A percentile compares a stretch with the other conserved stretches of the same genome.
Conservation (phyloP, 2,113 vertebrate genomes). For the Lontra canadensis region DNA sequence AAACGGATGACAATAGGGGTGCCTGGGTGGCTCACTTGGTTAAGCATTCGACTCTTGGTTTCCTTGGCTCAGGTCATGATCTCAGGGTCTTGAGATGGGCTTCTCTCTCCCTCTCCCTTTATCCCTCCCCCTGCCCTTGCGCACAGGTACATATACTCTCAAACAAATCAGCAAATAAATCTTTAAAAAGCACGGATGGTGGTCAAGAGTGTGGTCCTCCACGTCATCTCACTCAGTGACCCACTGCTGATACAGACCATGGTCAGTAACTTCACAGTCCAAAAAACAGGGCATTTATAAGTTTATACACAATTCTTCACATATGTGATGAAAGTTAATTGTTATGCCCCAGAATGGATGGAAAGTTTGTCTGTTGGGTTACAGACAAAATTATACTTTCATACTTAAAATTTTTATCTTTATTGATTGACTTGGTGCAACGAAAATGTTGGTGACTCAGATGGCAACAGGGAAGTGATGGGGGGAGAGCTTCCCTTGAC, state of each 20-base stretch:
- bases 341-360: not conserved
- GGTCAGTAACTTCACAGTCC: not conserved
- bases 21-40: not conserved
- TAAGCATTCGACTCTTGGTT: not conserved
- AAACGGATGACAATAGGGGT: not conserved
- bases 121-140: too few relatives aligned
- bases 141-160: too few relatives aligned
- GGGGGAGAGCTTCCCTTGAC: not conserved
- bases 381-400: not conserved
- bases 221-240: not conserved
- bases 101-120: not conserved
- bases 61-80: not conserved
- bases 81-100: not conserved
- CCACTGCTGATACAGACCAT: not conserved
- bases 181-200: not conserved
- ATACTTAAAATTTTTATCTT: not conserved
- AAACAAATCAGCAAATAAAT: not conserved
- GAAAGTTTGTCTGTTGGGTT: not conserved
- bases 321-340: not conserved
- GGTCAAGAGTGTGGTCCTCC: not conserved
- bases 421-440: not conserved
- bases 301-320: not conserved
- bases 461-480: not conserved
- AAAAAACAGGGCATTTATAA: not conserved
- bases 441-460: not conserved